Evolutionary conservation across 1,140 invertebrate genomes (phyloP).

Genomic region (Stenopsyche tienmushanensis): DNA sequence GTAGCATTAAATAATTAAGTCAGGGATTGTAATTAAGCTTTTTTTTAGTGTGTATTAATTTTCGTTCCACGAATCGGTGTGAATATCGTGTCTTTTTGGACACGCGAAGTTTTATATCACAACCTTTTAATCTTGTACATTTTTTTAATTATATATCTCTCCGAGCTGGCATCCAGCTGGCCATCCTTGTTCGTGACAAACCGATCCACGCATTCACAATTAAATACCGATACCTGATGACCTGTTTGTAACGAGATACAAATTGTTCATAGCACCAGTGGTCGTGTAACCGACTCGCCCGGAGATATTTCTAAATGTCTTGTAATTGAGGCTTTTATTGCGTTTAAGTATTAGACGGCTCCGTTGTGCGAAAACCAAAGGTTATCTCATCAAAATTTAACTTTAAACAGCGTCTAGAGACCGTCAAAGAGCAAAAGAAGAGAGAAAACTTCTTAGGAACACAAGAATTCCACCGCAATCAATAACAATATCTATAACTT

Average conservation of each 20-base stretch:
- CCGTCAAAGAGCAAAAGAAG: too few species aligned
- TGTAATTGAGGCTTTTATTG: too few species aligned
- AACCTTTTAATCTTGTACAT: conserved; percentile 25
- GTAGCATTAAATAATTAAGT: conserved; percentile 39
- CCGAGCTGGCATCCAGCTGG: conserved; percentile 2
- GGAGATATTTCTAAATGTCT: too few species aligned
- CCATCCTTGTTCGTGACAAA: conserved; percentile 36
- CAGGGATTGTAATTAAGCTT: conserved; percentile 33
- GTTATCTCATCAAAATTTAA: too few species aligned
- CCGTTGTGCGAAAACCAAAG: too few species aligned
- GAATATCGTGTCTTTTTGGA: conserved; percentile 36
- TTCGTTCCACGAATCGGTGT: conserved; percentile 38
- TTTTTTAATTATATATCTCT: conserved; percentile 26
- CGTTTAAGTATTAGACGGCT: too few species aligned
- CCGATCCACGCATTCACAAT: conserved; percentile 36
- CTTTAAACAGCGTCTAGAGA: too few species aligned
- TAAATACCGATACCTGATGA: conserved; percentile 30
- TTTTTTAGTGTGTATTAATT: conserved; percentile 34
- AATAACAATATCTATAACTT: too few species aligned
- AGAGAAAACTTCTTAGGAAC: too few species aligned
- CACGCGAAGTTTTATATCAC: conserved; percentile 28
- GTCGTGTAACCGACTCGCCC: conserved; percentile 8
- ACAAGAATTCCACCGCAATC: too few species aligned
- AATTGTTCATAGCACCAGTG: conserved; percentile 21
- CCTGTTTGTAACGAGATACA: conserved; percentile 28